Percentiles rank a stretch among this genome's conserved stretches.
Evolutionary conservation across 1,140 invertebrate species (phyloP).

Genomic region (Orchestia grillus): DNA sequence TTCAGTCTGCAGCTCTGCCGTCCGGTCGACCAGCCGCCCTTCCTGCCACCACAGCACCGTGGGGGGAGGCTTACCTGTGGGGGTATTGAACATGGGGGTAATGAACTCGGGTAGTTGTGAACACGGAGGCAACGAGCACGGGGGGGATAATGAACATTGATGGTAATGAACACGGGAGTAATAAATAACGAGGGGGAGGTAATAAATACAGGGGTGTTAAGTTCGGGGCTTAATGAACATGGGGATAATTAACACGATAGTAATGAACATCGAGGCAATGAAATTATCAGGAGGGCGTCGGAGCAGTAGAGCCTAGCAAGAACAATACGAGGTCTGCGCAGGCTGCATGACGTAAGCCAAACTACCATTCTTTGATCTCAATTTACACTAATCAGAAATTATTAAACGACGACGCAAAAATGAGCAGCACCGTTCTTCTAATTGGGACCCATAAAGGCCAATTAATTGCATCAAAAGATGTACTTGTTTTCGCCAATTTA

Average conservation of each 20-base stretch:
- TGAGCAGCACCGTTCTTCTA: no score
- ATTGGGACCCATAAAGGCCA: no score
- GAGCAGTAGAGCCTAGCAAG: no score
- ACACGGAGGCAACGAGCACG: background rate
- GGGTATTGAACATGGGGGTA: no score
- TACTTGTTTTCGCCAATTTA: background rate
- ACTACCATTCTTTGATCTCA: background rate
- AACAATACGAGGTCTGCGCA: no score
- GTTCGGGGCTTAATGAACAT: background rate
- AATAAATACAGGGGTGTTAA: background rate
- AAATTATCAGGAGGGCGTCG: background rate
- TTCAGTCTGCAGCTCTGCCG: conserved; percentile 74
- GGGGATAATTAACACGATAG: background rate
- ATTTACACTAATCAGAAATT: background rate
- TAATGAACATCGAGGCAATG: background rate
- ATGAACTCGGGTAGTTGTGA: background rate
- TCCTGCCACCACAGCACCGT: conserved; percentile 79
- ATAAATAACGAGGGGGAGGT: background rate
- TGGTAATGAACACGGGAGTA: background rate
- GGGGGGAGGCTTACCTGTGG: conserved; percentile 68
- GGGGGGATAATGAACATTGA: background rate
- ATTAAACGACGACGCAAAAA: background rate
- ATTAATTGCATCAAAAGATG: background rate
- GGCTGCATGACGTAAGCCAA: background rate
- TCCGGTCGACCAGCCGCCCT: conserved; percentile 36